Evolutionary conservation across 1,140 invertebrate genomes (phyloP).

Genomic region (Philopotamus ludificatus): DNA sequence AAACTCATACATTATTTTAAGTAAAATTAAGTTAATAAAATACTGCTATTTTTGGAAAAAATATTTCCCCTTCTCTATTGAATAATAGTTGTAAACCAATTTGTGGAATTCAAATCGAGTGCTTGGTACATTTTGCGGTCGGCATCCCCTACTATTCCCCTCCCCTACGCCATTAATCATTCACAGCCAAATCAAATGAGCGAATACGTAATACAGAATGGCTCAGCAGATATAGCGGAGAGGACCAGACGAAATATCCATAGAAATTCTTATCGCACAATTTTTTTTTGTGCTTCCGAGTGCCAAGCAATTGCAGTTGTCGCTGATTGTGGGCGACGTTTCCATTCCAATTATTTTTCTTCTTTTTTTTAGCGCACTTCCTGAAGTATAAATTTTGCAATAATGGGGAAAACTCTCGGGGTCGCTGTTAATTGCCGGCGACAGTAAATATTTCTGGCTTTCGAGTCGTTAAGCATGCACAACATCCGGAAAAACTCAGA

Average conservation of each 20-base stretch:
- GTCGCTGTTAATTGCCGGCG: conserved; percentile 21
- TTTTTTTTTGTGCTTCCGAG: not conserved
- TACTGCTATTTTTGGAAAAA: too few relatives aligned
- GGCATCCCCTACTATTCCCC: conserved; percentile 9
- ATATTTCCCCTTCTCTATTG: too few relatives aligned
- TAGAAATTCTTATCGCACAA: not conserved
- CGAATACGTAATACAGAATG: conserved; percentile 15
- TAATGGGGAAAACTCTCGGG: conserved; percentile 14
- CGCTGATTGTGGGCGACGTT: not conserved
- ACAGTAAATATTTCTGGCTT: conserved; percentile 24
- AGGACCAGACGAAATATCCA: not conserved
- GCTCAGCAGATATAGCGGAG: not conserved
- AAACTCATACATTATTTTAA: too few relatives aligned
- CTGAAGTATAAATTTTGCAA: conserved; percentile 16
- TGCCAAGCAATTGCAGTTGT: not conserved
- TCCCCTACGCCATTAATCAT: conserved; percentile 18
- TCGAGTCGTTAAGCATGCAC: conserved; percentile 27
- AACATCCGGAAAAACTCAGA: conserved; percentile 25
- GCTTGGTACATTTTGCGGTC: conserved; percentile 10
- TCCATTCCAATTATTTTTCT: not conserved
- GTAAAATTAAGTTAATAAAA: too few relatives aligned
- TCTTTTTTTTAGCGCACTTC: not conserved
- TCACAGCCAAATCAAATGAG: conserved; percentile 18
- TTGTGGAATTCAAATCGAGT: not conserved
- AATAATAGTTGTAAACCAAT: not conserved